A percentile compares a stretch with the other conserved stretches of the same genome.
Evolutionary conservation across 2,797 vertebrate species (phyloP).

Genomic region (Enteromius thamalakanensis): DNA sequence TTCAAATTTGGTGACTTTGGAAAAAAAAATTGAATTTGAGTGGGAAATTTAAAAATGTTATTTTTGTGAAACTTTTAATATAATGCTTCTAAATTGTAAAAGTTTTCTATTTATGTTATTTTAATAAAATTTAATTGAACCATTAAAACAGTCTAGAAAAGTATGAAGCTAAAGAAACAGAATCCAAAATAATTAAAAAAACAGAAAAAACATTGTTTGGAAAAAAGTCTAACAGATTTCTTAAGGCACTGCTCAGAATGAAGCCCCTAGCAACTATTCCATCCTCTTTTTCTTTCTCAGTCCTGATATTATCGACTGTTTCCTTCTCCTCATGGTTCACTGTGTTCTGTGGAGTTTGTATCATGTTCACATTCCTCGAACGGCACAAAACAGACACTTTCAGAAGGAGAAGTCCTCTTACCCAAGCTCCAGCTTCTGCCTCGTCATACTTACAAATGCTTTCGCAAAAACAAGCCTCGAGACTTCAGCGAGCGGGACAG

Average conservation of each 20-base stretch:
- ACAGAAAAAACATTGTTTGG: too few relatives aligned
- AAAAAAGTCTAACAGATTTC: too few relatives aligned
- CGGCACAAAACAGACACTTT: constrained; percentile 9
- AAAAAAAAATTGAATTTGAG: not conserved
- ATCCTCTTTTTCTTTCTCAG: not conserved
- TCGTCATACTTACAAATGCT: constrained; percentile 8
- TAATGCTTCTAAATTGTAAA: not conserved
- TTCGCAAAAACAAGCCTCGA: not conserved
- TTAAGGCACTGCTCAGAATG: not conserved
- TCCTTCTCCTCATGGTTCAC: constrained; percentile 1
- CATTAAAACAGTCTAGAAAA: not conserved
- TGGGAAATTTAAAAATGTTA: not conserved
- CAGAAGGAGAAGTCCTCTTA: constrained; percentile 27
- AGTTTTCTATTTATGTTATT: not conserved
- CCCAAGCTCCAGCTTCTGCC: constrained; percentile 11
- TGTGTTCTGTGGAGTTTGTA: constrained; percentile 12
- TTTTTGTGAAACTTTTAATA: not conserved
- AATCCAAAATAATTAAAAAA: not conserved
- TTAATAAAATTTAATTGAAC: not conserved
- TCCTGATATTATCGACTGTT: constrained; percentile 30
- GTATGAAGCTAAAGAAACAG: too few relatives aligned
- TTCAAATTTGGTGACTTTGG: not conserved
- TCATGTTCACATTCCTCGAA: constrained; percentile 30
- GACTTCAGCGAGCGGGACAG: not conserved
- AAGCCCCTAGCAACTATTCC: not conserved